Conservation (phyloP, 1,140 invertebrate genomes). For the Branchinecta lynchi region DNA sequence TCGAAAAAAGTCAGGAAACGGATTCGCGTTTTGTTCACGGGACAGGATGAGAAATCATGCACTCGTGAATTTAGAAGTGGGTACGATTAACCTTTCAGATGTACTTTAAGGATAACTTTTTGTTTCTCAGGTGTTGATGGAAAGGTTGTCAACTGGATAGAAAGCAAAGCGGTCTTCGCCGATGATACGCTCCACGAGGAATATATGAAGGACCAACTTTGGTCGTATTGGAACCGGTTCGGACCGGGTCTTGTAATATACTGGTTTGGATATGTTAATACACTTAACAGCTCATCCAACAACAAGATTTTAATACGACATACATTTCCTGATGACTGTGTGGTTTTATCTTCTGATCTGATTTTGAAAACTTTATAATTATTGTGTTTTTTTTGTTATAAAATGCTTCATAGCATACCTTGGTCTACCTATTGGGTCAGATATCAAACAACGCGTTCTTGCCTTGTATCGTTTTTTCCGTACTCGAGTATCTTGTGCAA, state of each 20-base stretch:
- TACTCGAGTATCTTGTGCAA: no score
- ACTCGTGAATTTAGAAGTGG: no score
- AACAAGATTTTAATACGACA: not conserved
- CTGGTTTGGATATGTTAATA: conserved; percentile 71
- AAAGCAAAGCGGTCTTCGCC: conserved; percentile 88
- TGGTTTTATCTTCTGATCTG: not conserved
- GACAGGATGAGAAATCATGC: no score
- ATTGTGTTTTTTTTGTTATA: no score
- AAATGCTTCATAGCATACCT: no score
- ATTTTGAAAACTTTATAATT: not conserved
- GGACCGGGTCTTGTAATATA: conserved; percentile 87
- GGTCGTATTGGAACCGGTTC: conserved; percentile 86
- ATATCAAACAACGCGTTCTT: no score
- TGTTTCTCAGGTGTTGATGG: conserved; percentile 50
- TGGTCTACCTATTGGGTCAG: no score
- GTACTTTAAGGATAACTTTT: not conserved
- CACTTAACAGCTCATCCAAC: not conserved
- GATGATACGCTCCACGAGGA: conserved; percentile 59
- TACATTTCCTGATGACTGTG: not conserved
- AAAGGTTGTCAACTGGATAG: conserved; percentile 83
- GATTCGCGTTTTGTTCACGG: no score
- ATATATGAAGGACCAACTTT: conserved; percentile 73
- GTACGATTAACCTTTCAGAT: no score
- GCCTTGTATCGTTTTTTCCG: no score
- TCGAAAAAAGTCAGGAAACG: no score